These are phyloP conservation scores for Crambe crambe DNA, from an alignment of 37 sponge, comb jelly and placozoan species.

Conservation along the genomic window DNA sequence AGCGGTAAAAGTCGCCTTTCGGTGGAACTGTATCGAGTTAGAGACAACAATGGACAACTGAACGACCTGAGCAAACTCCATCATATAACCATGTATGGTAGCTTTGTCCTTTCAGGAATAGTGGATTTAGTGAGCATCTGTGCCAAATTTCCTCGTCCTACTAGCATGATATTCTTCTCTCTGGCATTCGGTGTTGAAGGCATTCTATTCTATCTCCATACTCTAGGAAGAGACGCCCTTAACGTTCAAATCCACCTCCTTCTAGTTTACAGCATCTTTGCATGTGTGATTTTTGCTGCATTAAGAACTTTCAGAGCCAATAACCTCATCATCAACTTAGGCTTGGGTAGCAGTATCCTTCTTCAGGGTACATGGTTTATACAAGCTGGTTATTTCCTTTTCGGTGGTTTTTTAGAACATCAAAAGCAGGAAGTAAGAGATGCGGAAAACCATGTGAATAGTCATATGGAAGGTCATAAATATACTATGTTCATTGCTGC, in stretches of 20 bases:
- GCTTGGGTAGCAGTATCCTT: constrained; percentile 27
- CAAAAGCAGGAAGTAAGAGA: not conserved
- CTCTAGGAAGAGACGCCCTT: constrained; percentile 18
- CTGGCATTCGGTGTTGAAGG: constrained; percentile 59
- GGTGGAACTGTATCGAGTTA: not conserved
- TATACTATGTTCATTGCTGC: constrained; percentile 35
- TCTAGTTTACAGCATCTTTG: constrained; percentile 22
- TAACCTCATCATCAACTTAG: constrained; percentile 50
- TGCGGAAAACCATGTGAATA: not conserved
- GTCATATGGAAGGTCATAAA: not conserved
- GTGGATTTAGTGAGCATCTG: constrained; percentile 37
- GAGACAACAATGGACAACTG: constrained; percentile 3
- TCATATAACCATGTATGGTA: constrained; percentile 60
- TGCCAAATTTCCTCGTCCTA: constrained; percentile 35
- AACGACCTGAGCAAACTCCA: constrained; percentile 27
- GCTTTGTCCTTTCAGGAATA: constrained; percentile 61
- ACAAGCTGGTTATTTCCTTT: constrained; percentile 44
- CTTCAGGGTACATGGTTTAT: constrained; percentile 74
- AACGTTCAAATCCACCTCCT: constrained; percentile 37
- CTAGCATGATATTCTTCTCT: constrained; percentile 32
- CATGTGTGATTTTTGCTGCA: constrained; percentile 25
- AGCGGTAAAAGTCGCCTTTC: constrained; percentile 15
- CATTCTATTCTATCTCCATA: constrained; percentile 57
- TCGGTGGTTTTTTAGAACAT: not conserved
- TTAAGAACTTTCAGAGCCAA: constrained; percentile 22